Base-by-base conservation (phyloP, 2,888 invertebrate genomes). In the Crematogaster levior region DNA sequence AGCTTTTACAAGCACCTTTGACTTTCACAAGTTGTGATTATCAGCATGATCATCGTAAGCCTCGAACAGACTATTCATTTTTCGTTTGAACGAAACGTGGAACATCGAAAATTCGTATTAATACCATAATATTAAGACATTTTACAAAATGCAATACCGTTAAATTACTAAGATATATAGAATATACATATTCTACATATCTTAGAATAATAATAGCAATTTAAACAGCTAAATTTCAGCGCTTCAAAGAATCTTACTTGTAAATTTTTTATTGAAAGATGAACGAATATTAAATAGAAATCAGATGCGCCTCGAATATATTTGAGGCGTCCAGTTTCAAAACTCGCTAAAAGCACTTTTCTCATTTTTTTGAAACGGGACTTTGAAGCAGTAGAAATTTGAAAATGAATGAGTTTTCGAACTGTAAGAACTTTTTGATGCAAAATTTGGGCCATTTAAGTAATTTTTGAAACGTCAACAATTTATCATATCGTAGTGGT, bases 1-100 rank as follows among this genome's bases (percentile, higher is more conserved):
- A 40, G 61, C 48, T 74, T 72, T 53, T 53, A 77, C 73, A 37
- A 27, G 37, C 30, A 77, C 60, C 75, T 77, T 75, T 56, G 72
- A 53, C 60, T 40, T 53, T 48, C 6, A 3, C 40, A 12, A 48
- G n/a, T 37, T 37, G 40, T 51, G 34, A 37, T 51, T 70, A 70
- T 66, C 75, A 53, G 18, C 53, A 18, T 66, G 37, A 24, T 65
- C 24, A 18, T 70, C 46, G 34, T 27, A 34, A 43, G n/a, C 37
- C 15, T 46, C 70, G 51, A 37, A 51, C 3, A 24, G 51, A 37
- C 37, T 53, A 37, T 3, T 70, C 70, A 53, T 70, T 53, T 70
- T 70, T 53, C 53, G 24, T 6, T 24, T 7, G 34, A 51, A 51
- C 21, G 15, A 2, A n/a, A n/a, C n/a, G n/a, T 9, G 21, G 15